These are phyloP conservation scores for Triplophysa bombifrons DNA, from an alignment of 2,797 vertebrate genomes.

Conservation along the genomic window DNA sequence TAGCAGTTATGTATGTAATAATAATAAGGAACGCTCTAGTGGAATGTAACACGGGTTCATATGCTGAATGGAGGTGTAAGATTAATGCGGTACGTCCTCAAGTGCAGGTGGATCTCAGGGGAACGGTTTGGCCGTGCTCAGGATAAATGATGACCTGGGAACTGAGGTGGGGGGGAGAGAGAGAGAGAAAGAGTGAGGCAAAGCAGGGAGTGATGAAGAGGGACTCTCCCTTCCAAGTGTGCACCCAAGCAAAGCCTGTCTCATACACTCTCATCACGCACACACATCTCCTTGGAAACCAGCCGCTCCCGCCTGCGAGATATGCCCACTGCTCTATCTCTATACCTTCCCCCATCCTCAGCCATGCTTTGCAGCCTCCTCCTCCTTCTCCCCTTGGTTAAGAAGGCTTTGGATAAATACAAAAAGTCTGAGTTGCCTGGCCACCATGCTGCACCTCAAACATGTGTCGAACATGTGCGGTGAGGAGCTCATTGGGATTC, in stretches of 20 bases:
- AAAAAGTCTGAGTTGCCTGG: neutral
- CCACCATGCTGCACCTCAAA: constrained; percentile 12
- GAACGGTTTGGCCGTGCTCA: constrained; percentile 47
- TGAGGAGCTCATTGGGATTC: constrained; percentile 13
- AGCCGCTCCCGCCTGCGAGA: constrained; percentile 50
- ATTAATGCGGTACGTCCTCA: constrained; percentile 40
- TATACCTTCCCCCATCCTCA: constrained; percentile 44
- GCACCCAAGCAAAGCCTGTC: constrained; percentile 76
- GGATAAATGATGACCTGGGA: constrained; percentile 49
- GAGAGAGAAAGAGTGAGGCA: constrained; percentile 41
- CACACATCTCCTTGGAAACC: constrained; percentile 60
- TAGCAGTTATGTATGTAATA: constrained; percentile 27
- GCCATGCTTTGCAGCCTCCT: constrained; percentile 29
- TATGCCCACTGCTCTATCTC: constrained; percentile 39
- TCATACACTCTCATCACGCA: constrained; percentile 75
- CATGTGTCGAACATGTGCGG: constrained; percentile 26
- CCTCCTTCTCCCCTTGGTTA: constrained; percentile 23
- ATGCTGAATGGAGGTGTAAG: constrained; percentile 39
- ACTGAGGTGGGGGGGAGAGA: constrained; percentile 19
- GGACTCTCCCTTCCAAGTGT: constrained; percentile 58
- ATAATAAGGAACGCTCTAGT: constrained; percentile 20
- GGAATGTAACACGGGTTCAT: constrained; percentile 31
- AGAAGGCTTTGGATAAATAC: constrained; percentile 38
- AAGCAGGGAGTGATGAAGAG: constrained; percentile 55
- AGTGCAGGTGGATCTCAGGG: constrained; percentile 24